Evolutionary conservation across 2,797 vertebrate species (phyloP).

Genomic region (Anabacerthia variegaticeps): DNA sequence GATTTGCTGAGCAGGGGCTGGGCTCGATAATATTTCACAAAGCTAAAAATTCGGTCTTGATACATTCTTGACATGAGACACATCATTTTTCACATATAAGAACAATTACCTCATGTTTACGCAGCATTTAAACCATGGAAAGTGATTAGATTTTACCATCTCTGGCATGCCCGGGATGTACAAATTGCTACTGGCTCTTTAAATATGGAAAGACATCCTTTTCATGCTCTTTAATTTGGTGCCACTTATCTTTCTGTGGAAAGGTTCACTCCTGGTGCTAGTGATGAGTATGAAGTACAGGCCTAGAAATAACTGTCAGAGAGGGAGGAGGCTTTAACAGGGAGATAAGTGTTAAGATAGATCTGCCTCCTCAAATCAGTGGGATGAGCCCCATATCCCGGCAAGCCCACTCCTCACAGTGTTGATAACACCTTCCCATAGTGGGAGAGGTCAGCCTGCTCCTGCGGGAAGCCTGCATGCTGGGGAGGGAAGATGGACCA

Average conservation of each 20-base stretch:
- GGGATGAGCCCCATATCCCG: conserved; percentile 55
- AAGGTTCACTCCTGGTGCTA: conserved; percentile 52
- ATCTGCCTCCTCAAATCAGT: conserved; percentile 37
- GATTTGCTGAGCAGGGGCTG: conserved; percentile 50
- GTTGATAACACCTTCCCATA: conserved; percentile 42
- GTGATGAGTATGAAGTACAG: conserved; percentile 72
- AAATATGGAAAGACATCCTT: conserved; percentile 56
- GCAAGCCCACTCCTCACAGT: background rate
- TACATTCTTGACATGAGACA: conserved; percentile 72
- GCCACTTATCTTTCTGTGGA: conserved; percentile 72
- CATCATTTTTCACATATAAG: conserved; percentile 72
- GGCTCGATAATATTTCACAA: conserved; percentile 63
- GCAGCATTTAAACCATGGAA: conserved; percentile 64
- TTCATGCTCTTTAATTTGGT: conserved; percentile 71
- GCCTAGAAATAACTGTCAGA: conserved; percentile 60
- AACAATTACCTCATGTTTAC: conserved; percentile 76
- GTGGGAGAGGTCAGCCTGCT: conserved; percentile 44
- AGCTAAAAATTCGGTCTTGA: conserved; percentile 69
- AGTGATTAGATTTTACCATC: conserved; percentile 73
- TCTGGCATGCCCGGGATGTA: conserved; percentile 36
- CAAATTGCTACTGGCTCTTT: conserved; percentile 66
- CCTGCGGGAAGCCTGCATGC: background rate
- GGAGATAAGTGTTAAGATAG: conserved; percentile 68
- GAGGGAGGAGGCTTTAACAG: conserved; percentile 44
- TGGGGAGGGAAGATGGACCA: background rate